Base-by-base conservation (phyloP, 1,140 invertebrate species). In the Macrobrachium nipponense region DNA sequence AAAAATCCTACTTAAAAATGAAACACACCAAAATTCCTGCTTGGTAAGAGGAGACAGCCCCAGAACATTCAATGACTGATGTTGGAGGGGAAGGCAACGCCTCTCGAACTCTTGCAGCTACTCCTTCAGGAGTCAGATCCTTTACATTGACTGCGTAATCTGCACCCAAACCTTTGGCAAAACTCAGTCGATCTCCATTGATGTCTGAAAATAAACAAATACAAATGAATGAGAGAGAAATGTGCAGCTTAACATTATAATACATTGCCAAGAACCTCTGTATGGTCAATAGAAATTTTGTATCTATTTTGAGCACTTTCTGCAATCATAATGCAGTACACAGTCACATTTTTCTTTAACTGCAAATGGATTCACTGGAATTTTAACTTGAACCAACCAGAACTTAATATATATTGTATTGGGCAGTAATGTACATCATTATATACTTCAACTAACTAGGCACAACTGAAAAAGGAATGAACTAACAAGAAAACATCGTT, bases 41-140 rank as follows among this genome's bases (percentile, higher is more conserved):
- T 43, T 95, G 92, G 60, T 96, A 94, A 61, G 94, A 95, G 17
- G 94, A 91, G 91, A 97, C 94, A 0, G 94, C 96, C 62, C 97
- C 97, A 87, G 94, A 95, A 84, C 97, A 97, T 90, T 99, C 97
- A 70, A 99, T 95, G 0, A 95, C 94, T 60, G 95, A 93, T 87
- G 96, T 94, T 1, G 97, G 96, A 85, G 92, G 91, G 8, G 91
- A 92, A 5, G 94, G 95, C 80, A 98, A 91, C 0, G 93, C 87
- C 73, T 93, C 90, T 68, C 93, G 92, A 59, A 98, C 93, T 75
- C 93, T 91, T 64, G 93, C 91, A 0, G 95, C 93, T 61, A 94
- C 90, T 5, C 94, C 93, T 66, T 93, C 92, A 72, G 95, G 94
- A 5, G 61, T 18, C 18, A 60, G 27, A 43, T 79, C 88, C 7